Evolutionary conservation across 2,113 vertebrate species (phyloP), one percentile per base, ranked within the genome.

Genomic region (Phalacrocorax carbo): DNA sequence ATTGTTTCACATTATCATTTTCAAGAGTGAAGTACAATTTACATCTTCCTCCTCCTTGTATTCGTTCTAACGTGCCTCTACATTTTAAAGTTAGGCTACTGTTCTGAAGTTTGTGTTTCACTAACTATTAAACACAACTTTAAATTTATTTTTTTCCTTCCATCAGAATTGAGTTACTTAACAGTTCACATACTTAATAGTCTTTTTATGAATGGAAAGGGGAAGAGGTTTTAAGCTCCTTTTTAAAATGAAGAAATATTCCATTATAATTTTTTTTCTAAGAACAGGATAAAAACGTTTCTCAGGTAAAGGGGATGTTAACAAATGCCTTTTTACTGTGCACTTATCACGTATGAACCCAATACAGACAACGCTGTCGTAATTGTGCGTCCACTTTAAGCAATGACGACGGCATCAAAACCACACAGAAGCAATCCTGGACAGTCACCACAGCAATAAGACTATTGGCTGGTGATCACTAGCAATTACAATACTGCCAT

Each of bases 1-100:
- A 93, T 90, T 87, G 60, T 86, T 95, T 85, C 81, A 70, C n/a
- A 40, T 84, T 82, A 86, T 52, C 76, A 88, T 16, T 89, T 88
- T 71, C 65, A 88, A 91, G 89, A 90, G 84, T 38, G 42, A 93
- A 91, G 77, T 20, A 94, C 70, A 76, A 48, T 73, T 77, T 57
- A 71, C 77, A 75, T 49, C 83, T 79, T 58, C 90, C 38, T 91
- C 11, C 32, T 4, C 17, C 21, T 23, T 15, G 30, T 26, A 27
- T 15, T 40, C 19, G 11, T 29, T 84, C 46, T 44, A 15, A 57
- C 5, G 3, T 15, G 12, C 7, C 71, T 36, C 12, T 7, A 18
- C 11, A 19, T 60, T 38, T 29, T 32, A 36, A 64, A 81, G 26
- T 10, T 15, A 58, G 26, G 68, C 7, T 65, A 29, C 51, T 60